phyloP scores from a whole-genome alignment of 2,113 vertebrate genomes.

The Leptocoma aspasia region DNA sequence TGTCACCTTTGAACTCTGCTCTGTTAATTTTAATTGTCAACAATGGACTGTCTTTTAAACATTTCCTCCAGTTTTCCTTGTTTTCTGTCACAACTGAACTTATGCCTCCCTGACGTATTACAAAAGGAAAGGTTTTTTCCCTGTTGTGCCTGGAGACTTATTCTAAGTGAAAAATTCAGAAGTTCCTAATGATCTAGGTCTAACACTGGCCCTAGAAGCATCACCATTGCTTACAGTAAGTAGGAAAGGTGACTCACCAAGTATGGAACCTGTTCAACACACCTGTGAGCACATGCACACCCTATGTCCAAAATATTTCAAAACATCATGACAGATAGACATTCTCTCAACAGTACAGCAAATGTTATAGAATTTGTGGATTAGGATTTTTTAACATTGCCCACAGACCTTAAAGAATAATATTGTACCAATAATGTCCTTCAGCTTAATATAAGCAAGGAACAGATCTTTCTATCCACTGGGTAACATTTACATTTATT shows the following conservation, averaged over 20 bases:
- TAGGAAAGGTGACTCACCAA: neutral
- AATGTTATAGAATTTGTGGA: neutral
- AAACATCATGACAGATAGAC: neutral
- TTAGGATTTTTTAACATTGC: neutral
- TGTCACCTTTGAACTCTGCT: slow-evolving; percentile 57
- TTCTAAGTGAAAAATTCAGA: neutral
- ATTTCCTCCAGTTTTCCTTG: neutral
- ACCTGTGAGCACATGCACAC: accelerated
- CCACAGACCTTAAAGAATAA: slow-evolving; percentile 11
- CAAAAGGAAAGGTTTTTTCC: neutral
- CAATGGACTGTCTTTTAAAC: slow-evolving; percentile 33
- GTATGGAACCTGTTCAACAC: neutral
- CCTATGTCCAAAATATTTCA: neutral
- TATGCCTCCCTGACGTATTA: neutral
- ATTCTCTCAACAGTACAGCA: neutral
- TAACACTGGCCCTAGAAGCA: neutral
- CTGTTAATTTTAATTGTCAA: slow-evolving; percentile 49
- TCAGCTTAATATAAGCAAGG: slow-evolving; percentile 27
- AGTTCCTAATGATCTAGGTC: neutral
- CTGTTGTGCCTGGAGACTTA: neutral
- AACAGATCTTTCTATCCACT: slow-evolving; percentile 15
- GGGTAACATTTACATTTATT: slow-evolving; percentile 62
- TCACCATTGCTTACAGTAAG: neutral
- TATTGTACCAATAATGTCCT: neutral
- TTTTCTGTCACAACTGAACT: neutral